phyloP scores from a whole-genome alignment of 2,113 vertebrate genomes.

The Bos javanicus region DNA sequence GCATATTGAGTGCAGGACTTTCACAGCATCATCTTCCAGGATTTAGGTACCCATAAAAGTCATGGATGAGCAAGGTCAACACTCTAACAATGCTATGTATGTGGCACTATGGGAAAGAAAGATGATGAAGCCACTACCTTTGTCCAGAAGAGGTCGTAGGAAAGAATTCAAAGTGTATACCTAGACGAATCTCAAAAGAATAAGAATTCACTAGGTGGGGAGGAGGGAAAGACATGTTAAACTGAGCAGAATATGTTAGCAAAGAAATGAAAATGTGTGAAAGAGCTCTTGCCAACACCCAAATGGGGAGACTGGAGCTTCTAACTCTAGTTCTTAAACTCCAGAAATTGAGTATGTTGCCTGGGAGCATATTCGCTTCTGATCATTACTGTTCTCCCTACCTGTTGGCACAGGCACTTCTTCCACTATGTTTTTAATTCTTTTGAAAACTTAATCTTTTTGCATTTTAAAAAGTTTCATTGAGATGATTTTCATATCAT shows the following conservation, averaged over 20 bases:
- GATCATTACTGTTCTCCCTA: neutral
- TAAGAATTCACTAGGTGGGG: neutral
- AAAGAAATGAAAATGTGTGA: neutral
- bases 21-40: too few species aligned
- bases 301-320: neutral
- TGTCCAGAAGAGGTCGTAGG: neutral
- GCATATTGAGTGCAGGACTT: too few species aligned
- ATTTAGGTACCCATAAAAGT: neutral
- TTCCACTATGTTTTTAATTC: neutral
- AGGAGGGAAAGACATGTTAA: neutral
- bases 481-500: neutral
- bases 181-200: neutral
- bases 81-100: neutral
- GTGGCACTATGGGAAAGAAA: neutral
- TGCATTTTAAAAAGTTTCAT: neutral
- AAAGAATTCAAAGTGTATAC: neutral
- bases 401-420: neutral
- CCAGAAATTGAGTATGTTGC: neutral
- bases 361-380: too few species aligned
- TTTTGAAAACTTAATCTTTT: neutral
- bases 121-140: neutral
- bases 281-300: neutral
- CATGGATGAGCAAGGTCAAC: neutral
- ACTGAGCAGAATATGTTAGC: neutral
- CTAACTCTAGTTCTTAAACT: neutral